phyloP scores from a whole-genome alignment of 1,140 invertebrate species.

The Palaemon carinicauda region DNA sequence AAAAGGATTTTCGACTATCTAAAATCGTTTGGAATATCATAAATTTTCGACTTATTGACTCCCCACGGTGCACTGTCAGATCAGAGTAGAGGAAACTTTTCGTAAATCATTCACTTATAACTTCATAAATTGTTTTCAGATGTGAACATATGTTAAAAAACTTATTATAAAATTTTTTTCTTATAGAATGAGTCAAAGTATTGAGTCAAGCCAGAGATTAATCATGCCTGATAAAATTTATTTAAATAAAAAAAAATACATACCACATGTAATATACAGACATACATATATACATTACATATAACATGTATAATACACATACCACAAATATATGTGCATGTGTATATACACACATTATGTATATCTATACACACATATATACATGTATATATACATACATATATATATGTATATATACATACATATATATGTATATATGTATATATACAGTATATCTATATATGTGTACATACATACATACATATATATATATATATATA shows the following conservation, averaged over 20 bases:
- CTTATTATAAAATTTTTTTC: too few relatives aligned
- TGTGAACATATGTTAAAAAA: too few relatives aligned
- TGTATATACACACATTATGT: too few relatives aligned
- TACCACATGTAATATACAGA: not conserved
- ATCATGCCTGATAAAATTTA: not conserved
- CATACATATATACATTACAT: not conserved
- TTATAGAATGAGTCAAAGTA: not conserved
- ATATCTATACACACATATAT: not conserved
- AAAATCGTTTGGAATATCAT: too few relatives aligned
- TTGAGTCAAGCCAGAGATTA: not conserved
- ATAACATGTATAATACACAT: too few relatives aligned
- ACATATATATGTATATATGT: not conserved
- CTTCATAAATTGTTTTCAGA: too few relatives aligned
- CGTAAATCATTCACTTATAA: too few relatives aligned
- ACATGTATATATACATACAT: not conserved
- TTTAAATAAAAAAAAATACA: not conserved
- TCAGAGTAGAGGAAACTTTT: too few relatives aligned
- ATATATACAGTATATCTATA: not conserved
- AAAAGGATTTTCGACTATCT: too few relatives aligned
- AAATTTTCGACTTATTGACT: too few relatives aligned
- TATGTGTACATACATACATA: not conserved
- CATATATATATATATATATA: not conserved
- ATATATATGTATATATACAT: not conserved
- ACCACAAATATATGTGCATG: too few relatives aligned
- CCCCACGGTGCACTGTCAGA: too few relatives aligned